phyloP scores from a whole-genome alignment of 2,888 invertebrate genomes.

The Tribolium freemani region DNA sequence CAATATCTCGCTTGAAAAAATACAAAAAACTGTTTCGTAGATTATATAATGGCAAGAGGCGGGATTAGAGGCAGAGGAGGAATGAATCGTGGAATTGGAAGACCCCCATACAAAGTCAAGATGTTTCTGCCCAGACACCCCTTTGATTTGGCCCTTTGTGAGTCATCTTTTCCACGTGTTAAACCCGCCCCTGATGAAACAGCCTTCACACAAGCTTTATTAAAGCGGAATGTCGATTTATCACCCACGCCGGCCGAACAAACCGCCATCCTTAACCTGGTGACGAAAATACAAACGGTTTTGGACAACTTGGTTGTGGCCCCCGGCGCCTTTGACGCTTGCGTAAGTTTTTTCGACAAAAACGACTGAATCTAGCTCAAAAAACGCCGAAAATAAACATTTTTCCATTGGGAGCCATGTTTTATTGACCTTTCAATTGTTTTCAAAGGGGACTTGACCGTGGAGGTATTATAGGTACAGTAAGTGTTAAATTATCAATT shows the following conservation, averaged over 20 bases:
- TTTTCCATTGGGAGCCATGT: not conserved
- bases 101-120: conserved; percentile 76
- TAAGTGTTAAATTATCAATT: no score
- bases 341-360: conserved; percentile 75
- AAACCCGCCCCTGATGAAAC: conserved; percentile 87
- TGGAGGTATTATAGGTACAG: no score
- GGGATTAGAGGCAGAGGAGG: conserved; percentile 75
- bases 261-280: conserved; percentile 91
- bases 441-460: no score
- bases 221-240: conserved; percentile 93
- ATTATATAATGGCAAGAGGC: conserved; percentile 78
- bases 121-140: conserved; percentile 83
- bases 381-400: not conserved
- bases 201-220: conserved; percentile 87
- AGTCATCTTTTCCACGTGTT: conserved; percentile 89
- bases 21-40: conserved; percentile 21
- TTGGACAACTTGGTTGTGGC: conserved; percentile 95
- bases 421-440: no score
- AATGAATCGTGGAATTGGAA: conserved; percentile 78
- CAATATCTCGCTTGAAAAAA: not conserved
- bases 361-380: no score
- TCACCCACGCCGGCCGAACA: conserved; percentile 93
- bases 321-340: conserved; percentile 94
- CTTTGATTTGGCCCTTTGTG: conserved; percentile 89
- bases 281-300: conserved; percentile 95